Evolutionary conservation across 2,113 vertebrate species (phyloP).

Genomic region (Mobula birostris): DNA sequence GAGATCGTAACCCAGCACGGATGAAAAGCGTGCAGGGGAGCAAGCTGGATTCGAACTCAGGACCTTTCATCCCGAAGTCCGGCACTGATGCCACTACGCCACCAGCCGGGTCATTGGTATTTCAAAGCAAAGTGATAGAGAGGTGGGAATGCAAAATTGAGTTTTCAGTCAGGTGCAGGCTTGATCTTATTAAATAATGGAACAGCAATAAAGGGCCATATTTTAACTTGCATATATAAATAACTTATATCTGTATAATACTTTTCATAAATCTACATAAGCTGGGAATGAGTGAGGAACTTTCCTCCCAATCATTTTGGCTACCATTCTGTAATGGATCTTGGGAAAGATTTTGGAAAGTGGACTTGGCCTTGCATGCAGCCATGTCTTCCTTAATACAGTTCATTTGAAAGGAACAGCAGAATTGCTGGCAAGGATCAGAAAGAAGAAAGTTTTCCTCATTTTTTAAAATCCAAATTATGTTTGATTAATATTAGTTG

Average conservation of each 20-base stretch:
- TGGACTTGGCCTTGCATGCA: neutral
- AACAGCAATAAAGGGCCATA: too few species aligned
- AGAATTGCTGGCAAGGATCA: neutral
- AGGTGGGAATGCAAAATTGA: too few species aligned
- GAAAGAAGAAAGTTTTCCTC: neutral
- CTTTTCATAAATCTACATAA: neutral
- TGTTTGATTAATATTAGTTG: neutral
- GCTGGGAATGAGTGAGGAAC: neutral
- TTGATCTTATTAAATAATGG: too few species aligned
- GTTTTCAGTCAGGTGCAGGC: too few species aligned
- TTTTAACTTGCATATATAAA: neutral
- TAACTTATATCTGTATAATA: neutral
- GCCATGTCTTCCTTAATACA: neutral
- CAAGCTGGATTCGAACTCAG: too few species aligned
- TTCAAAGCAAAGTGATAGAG: too few species aligned
- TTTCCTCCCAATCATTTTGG: neutral
- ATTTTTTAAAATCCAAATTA: neutral
- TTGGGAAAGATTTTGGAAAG: neutral
- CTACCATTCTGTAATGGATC: neutral
- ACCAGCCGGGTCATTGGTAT: too few species aligned
- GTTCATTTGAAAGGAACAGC: neutral
- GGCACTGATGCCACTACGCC: too few species aligned
- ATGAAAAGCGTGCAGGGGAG: too few species aligned
- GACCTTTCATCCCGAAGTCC: too few species aligned
- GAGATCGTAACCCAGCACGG: too few species aligned